Evolutionary conservation across 2,888 invertebrate species (phyloP), one percentile per base, ranked within the genome.

Genomic region (Acanthosepion lycidas): DNA sequence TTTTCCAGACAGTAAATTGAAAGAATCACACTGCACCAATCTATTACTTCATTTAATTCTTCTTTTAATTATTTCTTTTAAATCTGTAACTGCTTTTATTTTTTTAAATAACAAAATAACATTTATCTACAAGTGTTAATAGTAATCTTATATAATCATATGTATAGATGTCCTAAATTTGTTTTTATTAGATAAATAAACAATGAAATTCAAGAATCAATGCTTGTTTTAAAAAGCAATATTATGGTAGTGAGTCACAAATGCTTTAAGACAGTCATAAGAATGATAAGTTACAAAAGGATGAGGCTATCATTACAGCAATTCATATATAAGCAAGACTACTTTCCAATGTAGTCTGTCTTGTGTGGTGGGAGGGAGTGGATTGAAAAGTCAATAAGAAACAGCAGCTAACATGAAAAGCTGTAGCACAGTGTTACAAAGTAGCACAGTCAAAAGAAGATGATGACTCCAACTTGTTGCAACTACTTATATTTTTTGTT

Each of bases 331-430:
- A 78, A 78, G n/a, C 78, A 78, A 78, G 78, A 78, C 78, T n/a
- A 78, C 78, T 78, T 78, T 78, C n/a, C n/a, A 78, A 78, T n/a
- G 78, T n/a, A 33, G 78, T 78, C 78, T 78, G 78, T 78, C 78
- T 78, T 78, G 78, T 15, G 59, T 59, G 78, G 78, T 33, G 33
- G 78, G 9, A 33, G 78, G 33, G 78, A 78, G 78, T 78, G 33
- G 33, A 78, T 33, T n/a, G 78, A 78, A 78, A n/a, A 78, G 78
- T 78, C 78, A 78, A 78, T 78, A 78, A 78, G 78, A 78, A 78
- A 33, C 78, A 78, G 78, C 78, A 78, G 78, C n/a, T 33, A 78
- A 78, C 78, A 78, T 78, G 33, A 78, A 78, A 78, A 78, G 78
- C 78, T 78, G 33, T 78, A 78, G n/a, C 78, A 33, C 15, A 78